Evolutionary conservation across 2,797 vertebrate genomes (phyloP).

Genomic region (Crotalus adamanteus): DNA sequence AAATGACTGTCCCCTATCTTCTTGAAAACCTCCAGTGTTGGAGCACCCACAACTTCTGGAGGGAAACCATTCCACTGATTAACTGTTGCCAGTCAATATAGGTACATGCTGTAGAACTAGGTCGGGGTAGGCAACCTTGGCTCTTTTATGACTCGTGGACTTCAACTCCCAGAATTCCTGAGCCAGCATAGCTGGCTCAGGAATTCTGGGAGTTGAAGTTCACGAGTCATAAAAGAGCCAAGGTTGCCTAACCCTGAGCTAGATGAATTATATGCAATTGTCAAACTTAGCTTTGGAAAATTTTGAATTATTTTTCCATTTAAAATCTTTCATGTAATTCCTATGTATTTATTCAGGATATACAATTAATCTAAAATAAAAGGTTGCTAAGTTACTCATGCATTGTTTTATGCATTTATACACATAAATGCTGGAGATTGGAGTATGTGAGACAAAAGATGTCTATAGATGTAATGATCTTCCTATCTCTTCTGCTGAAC

Average conservation of each 20-base stretch:
- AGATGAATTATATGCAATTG: background rate
- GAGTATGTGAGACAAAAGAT: background rate
- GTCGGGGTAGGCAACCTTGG: too few relatives aligned
- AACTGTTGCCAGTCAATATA: background rate
- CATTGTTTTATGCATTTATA: background rate
- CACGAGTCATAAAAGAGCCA: too few relatives aligned
- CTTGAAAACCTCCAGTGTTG: too few relatives aligned
- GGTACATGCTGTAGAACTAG: too few relatives aligned
- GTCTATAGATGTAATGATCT: background rate
- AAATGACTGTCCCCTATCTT: too few relatives aligned
- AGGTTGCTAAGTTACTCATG: background rate
- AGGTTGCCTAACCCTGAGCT: too few relatives aligned
- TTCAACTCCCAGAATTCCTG: too few relatives aligned
- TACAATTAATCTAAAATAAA: background rate
- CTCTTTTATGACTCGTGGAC: too few relatives aligned
- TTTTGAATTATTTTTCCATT: background rate
- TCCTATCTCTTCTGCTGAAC: background rate
- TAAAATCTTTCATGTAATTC: background rate
- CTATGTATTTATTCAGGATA: background rate
- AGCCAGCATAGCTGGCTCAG: too few relatives aligned
- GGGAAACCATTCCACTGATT: too few relatives aligned
- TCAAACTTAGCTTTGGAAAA: background rate
- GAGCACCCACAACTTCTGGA: too few relatives aligned
- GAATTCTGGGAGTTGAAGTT: too few relatives aligned
- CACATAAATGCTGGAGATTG: background rate